Percentiles rank a stretch among this genome's conserved stretches.
Evolutionary conservation across 2,888 invertebrate species (phyloP).

Genomic region (Abscondita cerata): DNA sequence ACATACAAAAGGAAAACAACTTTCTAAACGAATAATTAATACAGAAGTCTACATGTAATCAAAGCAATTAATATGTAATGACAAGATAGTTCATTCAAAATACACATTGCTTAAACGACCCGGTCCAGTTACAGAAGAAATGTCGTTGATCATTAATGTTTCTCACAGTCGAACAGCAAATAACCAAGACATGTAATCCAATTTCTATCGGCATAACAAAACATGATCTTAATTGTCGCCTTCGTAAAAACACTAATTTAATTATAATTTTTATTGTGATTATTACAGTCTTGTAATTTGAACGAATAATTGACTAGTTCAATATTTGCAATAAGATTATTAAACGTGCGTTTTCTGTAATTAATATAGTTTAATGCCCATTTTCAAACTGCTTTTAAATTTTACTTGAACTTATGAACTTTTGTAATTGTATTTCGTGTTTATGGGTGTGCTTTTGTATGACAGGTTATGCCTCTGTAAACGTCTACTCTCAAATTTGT

Average conservation of each 20-base stretch:
- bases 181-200: conserved; percentile 27
- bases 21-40: no score
- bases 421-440: conserved; percentile 26
- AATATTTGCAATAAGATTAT: conserved; percentile 15
- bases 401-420: conserved; percentile 24
- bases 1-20: no score
- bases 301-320: conserved; percentile 27
- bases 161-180: conserved; percentile 24
- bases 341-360: conserved; percentile 20
- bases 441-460: conserved; percentile 21
- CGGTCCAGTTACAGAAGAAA: no score
- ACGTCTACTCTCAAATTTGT: conserved; percentile 20
- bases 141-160: conserved; percentile 23
- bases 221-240: conserved; percentile 32
- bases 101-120: no score
- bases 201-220: conserved; percentile 29
- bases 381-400: conserved; percentile 20
- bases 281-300: conserved; percentile 24
- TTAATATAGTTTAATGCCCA: conserved; percentile 16
- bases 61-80: no score
- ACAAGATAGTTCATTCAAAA: no score
- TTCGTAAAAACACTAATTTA: conserved; percentile 31
- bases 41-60: no score
- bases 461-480: conserved; percentile 21
- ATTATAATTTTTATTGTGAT: conserved; percentile 33